These are phyloP conservation scores for Guaruba guarouba DNA, from an alignment of 2,113 vertebrate species.

Conservation along the genomic window DNA sequence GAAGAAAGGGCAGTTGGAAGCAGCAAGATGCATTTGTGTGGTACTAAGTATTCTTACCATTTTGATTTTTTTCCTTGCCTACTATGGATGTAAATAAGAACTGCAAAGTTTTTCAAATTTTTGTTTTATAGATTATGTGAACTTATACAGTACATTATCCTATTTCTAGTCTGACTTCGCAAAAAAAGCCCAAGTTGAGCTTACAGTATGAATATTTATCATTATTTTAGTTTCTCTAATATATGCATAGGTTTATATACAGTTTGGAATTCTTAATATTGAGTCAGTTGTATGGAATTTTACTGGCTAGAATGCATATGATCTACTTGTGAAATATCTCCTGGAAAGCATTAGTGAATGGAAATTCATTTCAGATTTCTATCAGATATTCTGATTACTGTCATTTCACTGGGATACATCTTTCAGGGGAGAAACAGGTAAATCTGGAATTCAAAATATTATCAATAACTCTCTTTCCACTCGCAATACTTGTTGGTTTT, in stretches of 20 bases:
- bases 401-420: not conserved
- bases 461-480: not conserved
- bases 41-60: not conserved
- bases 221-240: not conserved
- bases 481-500: not conserved
- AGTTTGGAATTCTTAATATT: not conserved
- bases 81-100: not conserved
- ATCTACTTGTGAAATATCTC: not conserved
- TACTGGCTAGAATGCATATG: not conserved
- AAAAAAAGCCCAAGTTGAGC: not conserved
- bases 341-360: not conserved
- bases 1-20: not conserved
- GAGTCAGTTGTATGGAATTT: not conserved
- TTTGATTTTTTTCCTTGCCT: not conserved
- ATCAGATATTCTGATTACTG: not conserved
- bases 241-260: not conserved
- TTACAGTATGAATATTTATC: slow-evolving; percentile 13
- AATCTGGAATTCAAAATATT: not conserved
- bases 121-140: not conserved
- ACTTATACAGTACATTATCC: not conserved
- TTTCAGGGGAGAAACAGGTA: not conserved
- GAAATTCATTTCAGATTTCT: slow-evolving; percentile 1
- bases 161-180: not conserved
- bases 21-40: not conserved
- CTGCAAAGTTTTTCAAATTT: not conserved